Base-by-base conservation (phyloP, 1,140 invertebrate genomes). In the Drosophila ananassae region DNA sequence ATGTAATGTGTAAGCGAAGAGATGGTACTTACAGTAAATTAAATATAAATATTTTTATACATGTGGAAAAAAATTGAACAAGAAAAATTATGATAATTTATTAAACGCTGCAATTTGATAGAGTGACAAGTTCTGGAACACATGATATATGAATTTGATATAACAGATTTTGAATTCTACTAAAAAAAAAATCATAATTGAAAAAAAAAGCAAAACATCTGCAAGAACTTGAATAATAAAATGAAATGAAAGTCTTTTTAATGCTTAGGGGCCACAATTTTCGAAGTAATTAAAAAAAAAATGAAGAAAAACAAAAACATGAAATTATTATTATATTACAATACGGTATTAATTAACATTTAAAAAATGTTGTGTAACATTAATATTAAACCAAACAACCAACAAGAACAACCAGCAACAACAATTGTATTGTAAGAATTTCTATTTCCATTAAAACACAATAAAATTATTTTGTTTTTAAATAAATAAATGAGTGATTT, bases 401-500 rank as follows among this genome's bases (percentile, higher is more conserved):
- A 66, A 75, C 32, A 76, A 46, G 55, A 74, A 64, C 73, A 64
- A 75, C 54, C 66, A 77, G 46, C 68, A 89, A 73, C 82, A 87
- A 89, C 79, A 89, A 78, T 78, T 85, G 75, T 90, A 90, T 77
- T 90, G 87, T 90, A 90, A 87, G 77, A 84, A 87, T 90, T 90
- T 90, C 87, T 87, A 90, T 87, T 90, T 90, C 89, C 80, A 90
- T 90, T 83, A 81, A 81, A 78, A 58, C 62, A 81, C 79, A 90
- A 90, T 84, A 83, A 83, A 87, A 80, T 78, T 84, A 87, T 90
- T 90, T 90, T 84, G 79, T 87, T 90, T 90, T 90, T 90, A 89
- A 90, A 72, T 64, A 74, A 71, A 37, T 10, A 3, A 55, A 24
- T 24, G n/a, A n/a, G 8, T n/a, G 28, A 37, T 57, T 21, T 0